Evolutionary conservation across 2,797 vertebrate genomes (phyloP), one percentile per base, ranked within the genome.

Genomic region (Iguana delicatissima): DNA sequence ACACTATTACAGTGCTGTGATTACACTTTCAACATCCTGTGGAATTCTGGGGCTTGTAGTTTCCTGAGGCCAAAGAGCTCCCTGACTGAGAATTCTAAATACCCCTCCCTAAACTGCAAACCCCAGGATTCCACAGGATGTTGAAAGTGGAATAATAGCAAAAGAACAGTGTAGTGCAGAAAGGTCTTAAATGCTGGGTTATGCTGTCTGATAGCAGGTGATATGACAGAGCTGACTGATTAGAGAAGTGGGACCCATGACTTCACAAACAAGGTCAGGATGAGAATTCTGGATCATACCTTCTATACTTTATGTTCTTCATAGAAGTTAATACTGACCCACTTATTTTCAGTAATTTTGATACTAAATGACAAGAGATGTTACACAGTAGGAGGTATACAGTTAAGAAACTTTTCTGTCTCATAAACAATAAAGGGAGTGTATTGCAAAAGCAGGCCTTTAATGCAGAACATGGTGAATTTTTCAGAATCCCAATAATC

Each of bases 221-320:
- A 87, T 62, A 52, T 42, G 80, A 73, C 20, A 7, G 87, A 69
- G 50, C 79, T 94, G 92, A 29, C 14, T 24, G 62, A 76, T 90
- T 93, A 90, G 86, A 87, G 52, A 9, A 81, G 50, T 92, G 81
- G 62, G 89, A 94, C 32, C 50, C 80, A 59, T 24, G 50, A 84
- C 62, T 55, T 42, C 85, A 22, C 59, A 92, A 52, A 62, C 14
- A 9, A 52, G 9, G 18, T 29, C 77, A 52, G 42, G 35, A 82
- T n/a, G 67, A 29, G 2, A 46, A 80, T 69, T 46, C 82, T 35
- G 32, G 72, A 74, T 16, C n/a, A 74, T 38, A 14, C 72, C 32
- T 38, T 74, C 72, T 74, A 74, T 3, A 7, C 59, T 76, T 64
- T 80, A 92, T 67, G 16, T 89, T 50, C 64, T 91, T 38, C 50